phyloP scores from a whole-genome alignment of 37 sponge, comb jelly and placozoan genomes.

The Ianthella basta region DNA sequence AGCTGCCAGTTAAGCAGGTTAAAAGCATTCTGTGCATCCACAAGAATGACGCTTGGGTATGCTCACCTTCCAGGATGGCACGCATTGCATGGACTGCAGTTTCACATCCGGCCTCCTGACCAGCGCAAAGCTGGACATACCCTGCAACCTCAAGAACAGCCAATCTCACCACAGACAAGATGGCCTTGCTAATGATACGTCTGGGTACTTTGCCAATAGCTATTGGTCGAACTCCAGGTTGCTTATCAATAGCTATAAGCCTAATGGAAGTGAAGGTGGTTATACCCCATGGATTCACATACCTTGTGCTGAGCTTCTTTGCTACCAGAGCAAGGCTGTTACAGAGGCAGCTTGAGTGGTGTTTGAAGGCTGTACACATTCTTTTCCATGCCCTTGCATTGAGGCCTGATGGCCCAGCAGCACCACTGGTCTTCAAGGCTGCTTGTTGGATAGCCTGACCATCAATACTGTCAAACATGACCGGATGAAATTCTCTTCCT shows the following conservation, averaged over 20 bases:
- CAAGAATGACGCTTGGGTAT: neutral
- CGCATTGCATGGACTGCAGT: constrained; percentile 4
- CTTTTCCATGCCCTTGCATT: constrained; percentile 4
- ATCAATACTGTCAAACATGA: neutral
- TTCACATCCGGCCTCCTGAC: constrained; percentile 7
- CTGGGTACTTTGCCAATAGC: constrained; percentile 2
- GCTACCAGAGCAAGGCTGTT: neutral
- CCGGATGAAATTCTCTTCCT: neutral
- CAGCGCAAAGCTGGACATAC: neutral
- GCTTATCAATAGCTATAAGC: neutral
- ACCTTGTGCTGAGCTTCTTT: constrained; percentile 1
- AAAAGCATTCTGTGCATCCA: neutral
- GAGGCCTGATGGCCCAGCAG: constrained; percentile 10
- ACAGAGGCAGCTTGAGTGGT: neutral
- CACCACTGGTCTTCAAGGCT: constrained; percentile 10
- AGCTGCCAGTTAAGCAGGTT: neutral
- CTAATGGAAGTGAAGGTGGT: neutral
- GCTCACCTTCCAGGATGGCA: neutral
- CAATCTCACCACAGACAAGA: neutral
- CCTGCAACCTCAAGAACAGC: neutral
- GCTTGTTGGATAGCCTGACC: neutral
- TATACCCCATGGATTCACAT: neutral
- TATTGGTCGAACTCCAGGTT: neutral
- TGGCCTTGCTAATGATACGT: constrained; percentile 20
- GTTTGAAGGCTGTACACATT: constrained; percentile 18